Conservation (phyloP, 2,113 vertebrate species). For the Hiodon alosoides region DNA sequence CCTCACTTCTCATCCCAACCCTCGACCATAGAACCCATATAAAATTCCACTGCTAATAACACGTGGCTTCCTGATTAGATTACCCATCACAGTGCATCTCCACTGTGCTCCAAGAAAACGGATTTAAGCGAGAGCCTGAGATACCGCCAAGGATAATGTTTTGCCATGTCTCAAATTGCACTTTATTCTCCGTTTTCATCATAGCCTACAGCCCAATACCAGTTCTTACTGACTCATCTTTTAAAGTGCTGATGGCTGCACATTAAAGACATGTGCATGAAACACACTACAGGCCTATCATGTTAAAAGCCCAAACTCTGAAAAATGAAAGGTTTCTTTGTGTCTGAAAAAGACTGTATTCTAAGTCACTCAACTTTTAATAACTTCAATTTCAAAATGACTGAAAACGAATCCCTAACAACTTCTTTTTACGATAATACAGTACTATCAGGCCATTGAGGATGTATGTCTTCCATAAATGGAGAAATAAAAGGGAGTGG, state of each 20-base stretch:
- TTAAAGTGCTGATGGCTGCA: conserved; percentile 8
- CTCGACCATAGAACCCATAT: conserved; percentile 1
- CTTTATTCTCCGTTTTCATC: conserved; percentile 10
- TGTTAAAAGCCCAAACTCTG: too few relatives aligned
- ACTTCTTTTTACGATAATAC: too few relatives aligned
- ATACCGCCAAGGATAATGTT: conserved; percentile 34
- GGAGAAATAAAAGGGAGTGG: too few relatives aligned
- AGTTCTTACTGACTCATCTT: conserved; percentile 16
- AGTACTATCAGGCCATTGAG: too few relatives aligned
- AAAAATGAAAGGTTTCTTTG: too few relatives aligned
- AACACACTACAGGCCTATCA: too few relatives aligned
- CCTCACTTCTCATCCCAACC: neutral
- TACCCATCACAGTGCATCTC: conserved; percentile 15
- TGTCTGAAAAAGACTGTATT: too few relatives aligned
- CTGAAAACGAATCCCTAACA: too few relatives aligned
- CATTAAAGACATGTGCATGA: too few relatives aligned
- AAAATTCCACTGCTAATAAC: neutral
- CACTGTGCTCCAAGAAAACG: conserved; percentile 6
- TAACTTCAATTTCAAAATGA: too few relatives aligned
- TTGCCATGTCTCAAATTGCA: conserved; percentile 29
- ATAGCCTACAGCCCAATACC: conserved; percentile 14
- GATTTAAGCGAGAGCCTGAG: conserved; percentile 1
- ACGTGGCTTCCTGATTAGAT: conserved; percentile 20
- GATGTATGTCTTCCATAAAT: too few relatives aligned
- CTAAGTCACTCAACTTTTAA: too few relatives aligned